A percentile compares a stretch with the other conserved stretches of the same genome.
These are phyloP conservation scores for Anthrax anthrax DNA, from an alignment of 2,888 invertebrate genomes.

Conservation along the genomic window DNA sequence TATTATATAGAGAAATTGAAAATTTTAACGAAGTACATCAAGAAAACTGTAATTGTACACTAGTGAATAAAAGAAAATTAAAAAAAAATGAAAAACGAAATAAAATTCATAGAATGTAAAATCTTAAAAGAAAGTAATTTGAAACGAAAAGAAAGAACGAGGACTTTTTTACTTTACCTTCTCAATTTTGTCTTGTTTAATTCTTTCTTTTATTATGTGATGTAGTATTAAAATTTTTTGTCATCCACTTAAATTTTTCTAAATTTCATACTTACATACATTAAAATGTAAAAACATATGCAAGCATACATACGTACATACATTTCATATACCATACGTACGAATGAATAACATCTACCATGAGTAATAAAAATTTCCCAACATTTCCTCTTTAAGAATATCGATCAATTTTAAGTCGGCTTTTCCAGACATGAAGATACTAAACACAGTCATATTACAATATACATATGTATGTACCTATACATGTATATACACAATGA, in stretches of 20 bases:
- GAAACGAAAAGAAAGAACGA: not conserved
- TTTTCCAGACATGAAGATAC: not conserved
- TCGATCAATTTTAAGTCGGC: constrained; percentile 1
- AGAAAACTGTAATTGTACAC: not conserved
- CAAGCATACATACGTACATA: too few species aligned
- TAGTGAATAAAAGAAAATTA: not conserved
- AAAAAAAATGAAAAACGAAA: not conserved
- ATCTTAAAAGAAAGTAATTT: not conserved
- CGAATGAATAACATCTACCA: not conserved
- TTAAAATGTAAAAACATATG: too few species aligned
- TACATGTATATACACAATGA: not conserved
- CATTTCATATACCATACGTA: not conserved
- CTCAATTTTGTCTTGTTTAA: not conserved
- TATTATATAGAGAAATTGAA: too few species aligned
- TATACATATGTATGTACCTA: not conserved
- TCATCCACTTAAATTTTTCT: too few species aligned
- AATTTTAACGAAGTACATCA: not conserved
- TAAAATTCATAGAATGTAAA: not conserved
- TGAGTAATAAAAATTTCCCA: not conserved
- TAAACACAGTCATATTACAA: too few species aligned
- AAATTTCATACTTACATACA: too few species aligned
- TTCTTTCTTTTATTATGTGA: not conserved
- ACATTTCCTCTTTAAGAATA: constrained; percentile 6
- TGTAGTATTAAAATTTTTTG: too few species aligned
- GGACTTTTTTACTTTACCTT: not conserved